Conservation (phyloP, 2,113 vertebrate genomes). For the Oryzias curvinotus region DNA sequence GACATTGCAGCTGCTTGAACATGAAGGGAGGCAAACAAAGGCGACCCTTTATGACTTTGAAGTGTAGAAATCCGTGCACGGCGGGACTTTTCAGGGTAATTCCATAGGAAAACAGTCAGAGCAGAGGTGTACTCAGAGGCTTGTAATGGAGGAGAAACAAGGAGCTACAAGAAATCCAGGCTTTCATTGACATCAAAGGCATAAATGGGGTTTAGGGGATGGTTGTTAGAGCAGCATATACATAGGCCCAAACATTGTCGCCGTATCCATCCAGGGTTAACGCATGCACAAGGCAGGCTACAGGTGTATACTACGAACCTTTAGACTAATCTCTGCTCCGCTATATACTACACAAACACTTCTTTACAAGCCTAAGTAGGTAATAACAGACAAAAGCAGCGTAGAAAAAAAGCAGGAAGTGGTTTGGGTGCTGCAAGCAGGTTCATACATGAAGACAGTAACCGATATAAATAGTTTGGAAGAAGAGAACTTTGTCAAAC, state of each 20-base stretch:
- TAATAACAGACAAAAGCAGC: conserved; percentile 58
- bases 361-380: conserved; percentile 56
- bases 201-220: conserved; percentile 37
- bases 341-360: conserved; percentile 57
- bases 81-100: conserved; percentile 37
- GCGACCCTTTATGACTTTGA: conserved; percentile 13
- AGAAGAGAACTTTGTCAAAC: conserved; percentile 43
- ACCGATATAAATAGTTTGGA: conserved; percentile 23
- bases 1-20: conserved; percentile 38
- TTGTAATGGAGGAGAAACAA: neutral
- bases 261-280: conserved; percentile 57
- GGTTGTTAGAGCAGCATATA: conserved; percentile 66
- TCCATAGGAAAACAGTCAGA: conserved; percentile 40
- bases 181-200: conserved; percentile 39
- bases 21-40: conserved; percentile 29
- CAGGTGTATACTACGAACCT: conserved; percentile 43
- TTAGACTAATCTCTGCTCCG: conserved; percentile 41
- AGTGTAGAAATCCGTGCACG: conserved; percentile 49
- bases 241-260: conserved; percentile 57
- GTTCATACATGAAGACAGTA: conserved; percentile 31
- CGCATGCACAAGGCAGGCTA: conserved; percentile 70
- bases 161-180: conserved; percentile 48
- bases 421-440: conserved; percentile 29
- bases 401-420: conserved; percentile 47
- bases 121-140: conserved; percentile 26